Evolutionary conservation across 2,888 invertebrate genomes (phyloP).

Genomic region (Macrosiphum euphorbiae): DNA sequence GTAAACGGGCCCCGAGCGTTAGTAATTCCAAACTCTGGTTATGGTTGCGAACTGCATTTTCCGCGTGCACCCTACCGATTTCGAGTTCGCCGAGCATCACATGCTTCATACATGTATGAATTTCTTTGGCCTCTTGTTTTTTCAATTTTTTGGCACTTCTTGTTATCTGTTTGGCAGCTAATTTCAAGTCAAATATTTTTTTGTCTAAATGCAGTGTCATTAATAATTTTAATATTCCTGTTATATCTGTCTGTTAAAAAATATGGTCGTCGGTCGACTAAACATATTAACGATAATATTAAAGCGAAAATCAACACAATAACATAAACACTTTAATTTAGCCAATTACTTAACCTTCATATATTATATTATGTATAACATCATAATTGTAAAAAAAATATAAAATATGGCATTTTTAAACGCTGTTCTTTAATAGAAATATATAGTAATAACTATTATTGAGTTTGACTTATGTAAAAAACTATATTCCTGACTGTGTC

Average conservation of each 20-base stretch:
- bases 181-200: constrained; percentile 52
- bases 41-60: constrained; percentile 42
- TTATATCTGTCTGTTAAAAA: not conserved
- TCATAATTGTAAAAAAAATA: not conserved
- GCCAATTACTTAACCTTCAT: not conserved
- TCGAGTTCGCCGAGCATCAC: constrained; percentile 22
- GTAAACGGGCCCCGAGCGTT: not conserved
- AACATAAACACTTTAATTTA: not conserved
- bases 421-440: not conserved
- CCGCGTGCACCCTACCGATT: constrained; percentile 32
- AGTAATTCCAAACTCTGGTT: constrained; percentile 29
- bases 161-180: constrained; percentile 34
- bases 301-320: not conserved
- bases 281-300: not conserved
- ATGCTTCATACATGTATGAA: not conserved
- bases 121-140: constrained; percentile 37
- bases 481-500: not conserved
- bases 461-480: not conserved
- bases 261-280: not conserved
- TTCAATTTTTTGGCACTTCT: constrained; percentile 35
- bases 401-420: not conserved
- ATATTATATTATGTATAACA: not conserved
- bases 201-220: constrained; percentile 14
- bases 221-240: not conserved
- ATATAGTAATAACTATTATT: not conserved